These are phyloP conservation scores for Euclidia mi DNA, from an alignment of 2,888 invertebrate species.

Conservation along the genomic window DNA sequence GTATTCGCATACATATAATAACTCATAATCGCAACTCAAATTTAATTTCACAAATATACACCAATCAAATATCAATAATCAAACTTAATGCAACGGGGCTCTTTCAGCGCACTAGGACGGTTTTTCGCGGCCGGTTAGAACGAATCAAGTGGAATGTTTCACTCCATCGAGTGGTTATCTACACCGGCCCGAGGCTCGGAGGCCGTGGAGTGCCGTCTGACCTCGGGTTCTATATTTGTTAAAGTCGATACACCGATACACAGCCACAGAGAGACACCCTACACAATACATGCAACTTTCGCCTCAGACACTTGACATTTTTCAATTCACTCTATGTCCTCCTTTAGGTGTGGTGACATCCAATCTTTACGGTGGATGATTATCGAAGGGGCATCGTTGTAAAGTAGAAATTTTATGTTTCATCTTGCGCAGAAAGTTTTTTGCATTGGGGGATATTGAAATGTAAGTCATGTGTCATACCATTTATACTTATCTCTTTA, in stretches of 20 bases:
- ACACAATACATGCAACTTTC: slow-evolving; percentile 36
- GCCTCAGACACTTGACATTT: slow-evolving; percentile 25
- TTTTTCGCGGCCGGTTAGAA: slow-evolving; percentile 51
- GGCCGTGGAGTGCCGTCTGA: slow-evolving; percentile 58
- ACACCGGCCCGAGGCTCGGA: slow-evolving; percentile 55
- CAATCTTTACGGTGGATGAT: not conserved
- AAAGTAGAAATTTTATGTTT: too few species aligned
- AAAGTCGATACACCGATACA: slow-evolving; percentile 63
- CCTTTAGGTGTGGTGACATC: not conserved
- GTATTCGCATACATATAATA: too few species aligned
- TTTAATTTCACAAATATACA: too few species aligned
- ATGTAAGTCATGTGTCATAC: too few species aligned
- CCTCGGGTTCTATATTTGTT: slow-evolving; percentile 67
- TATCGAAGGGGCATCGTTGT: too few species aligned
- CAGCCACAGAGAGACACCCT: slow-evolving; percentile 41
- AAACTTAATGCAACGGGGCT: too few species aligned
- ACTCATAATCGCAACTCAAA: too few species aligned
- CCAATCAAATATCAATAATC: too few species aligned
- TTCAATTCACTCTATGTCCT: slow-evolving; percentile 24
- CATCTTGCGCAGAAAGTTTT: too few species aligned
- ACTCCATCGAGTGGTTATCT: slow-evolving; percentile 62
- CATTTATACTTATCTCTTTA: too few species aligned
- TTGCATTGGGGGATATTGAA: too few species aligned
- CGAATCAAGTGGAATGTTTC: slow-evolving; percentile 72
- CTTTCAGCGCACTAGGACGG: slow-evolving; percentile 22